phyloP scores from a whole-genome alignment of 2,797 vertebrate species.

The Chromobotia macracanthus region DNA sequence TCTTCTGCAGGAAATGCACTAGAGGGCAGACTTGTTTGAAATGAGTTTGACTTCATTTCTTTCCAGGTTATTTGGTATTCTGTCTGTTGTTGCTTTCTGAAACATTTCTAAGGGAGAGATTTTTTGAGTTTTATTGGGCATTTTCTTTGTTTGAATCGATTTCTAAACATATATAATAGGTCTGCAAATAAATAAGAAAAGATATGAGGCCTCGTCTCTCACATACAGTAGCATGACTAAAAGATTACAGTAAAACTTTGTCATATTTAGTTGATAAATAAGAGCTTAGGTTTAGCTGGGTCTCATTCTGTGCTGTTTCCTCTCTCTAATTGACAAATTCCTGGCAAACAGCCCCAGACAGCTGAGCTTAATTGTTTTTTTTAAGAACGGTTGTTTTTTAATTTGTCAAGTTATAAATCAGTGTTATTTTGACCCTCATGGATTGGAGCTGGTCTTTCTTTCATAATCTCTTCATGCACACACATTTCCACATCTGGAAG shows the following conservation, averaged over 20 bases:
- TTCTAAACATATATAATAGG: slow-evolving; percentile 8
- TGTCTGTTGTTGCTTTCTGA: neutral
- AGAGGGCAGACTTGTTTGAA: slow-evolving; percentile 57
- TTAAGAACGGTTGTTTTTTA: no score
- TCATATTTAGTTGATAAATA: slow-evolving; percentile 2
- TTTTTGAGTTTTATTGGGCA: no score
- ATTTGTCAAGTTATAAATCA: slow-evolving; percentile 50
- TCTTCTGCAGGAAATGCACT: slow-evolving; percentile 40
- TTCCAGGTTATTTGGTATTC: neutral
- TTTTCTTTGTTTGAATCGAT: neutral
- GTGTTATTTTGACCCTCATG: slow-evolving; percentile 18
- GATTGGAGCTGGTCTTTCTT: slow-evolving; percentile 28
- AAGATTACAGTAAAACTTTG: no score
- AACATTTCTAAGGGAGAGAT: neutral
- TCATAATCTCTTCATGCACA: slow-evolving; percentile 37
- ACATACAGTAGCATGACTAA: neutral
- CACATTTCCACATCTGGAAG: neutral
- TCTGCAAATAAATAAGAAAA: slow-evolving; percentile 4
- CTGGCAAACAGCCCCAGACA: slow-evolving; percentile 40
- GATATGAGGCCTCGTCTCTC: neutral
- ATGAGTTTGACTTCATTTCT: neutral
- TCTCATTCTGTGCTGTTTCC: neutral
- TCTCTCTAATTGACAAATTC: slow-evolving; percentile 51
- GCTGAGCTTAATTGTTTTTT: slow-evolving; percentile 57
- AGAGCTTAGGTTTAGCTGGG: neutral